Evolutionary conservation across 2,888 invertebrate genomes (phyloP).

Genomic region (Meteorus cinctellus): DNA sequence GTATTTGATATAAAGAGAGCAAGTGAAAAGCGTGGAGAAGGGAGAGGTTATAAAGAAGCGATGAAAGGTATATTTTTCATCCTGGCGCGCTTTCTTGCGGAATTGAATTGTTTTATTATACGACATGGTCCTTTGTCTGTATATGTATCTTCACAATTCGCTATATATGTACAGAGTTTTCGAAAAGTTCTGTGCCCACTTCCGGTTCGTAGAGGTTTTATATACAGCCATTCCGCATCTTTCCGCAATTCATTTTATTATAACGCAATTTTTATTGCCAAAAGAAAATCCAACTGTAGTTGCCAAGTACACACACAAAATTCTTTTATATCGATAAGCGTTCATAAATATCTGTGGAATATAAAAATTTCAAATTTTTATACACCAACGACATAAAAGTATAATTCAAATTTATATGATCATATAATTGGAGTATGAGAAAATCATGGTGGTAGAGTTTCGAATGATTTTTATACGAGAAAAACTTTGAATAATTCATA

Average conservation of each 20-base stretch:
- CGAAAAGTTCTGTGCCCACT: conserved; percentile 44
- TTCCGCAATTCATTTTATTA: conserved; percentile 23
- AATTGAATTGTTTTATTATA: conserved; percentile 69
- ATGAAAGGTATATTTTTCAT: conserved; percentile 38
- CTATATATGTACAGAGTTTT: conserved; percentile 38
- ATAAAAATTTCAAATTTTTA: conserved; percentile 20
- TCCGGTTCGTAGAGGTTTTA: conserved; percentile 23
- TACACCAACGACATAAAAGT: not conserved
- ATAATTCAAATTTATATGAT: conserved; percentile 5
- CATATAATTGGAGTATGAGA: not conserved
- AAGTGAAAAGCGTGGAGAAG: not conserved
- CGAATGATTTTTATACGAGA: too few species aligned
- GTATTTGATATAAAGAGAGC: not conserved
- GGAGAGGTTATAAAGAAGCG: not conserved
- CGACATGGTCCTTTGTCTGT: conserved; percentile 55
- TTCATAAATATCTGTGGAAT: conserved; percentile 12
- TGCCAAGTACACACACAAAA: conserved; percentile 32
- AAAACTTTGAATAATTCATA: too few species aligned
- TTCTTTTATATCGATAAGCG: conserved; percentile 26
- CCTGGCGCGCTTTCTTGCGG: conserved; percentile 58
- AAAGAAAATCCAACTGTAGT: conserved; percentile 13
- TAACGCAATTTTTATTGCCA: conserved; percentile 36
- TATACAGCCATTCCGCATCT: not conserved
- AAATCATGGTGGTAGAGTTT: not conserved
- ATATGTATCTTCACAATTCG: conserved; percentile 1